phyloP scores from a whole-genome alignment of 2,797 vertebrate species.

The Hoplostethus atlanticus region DNA sequence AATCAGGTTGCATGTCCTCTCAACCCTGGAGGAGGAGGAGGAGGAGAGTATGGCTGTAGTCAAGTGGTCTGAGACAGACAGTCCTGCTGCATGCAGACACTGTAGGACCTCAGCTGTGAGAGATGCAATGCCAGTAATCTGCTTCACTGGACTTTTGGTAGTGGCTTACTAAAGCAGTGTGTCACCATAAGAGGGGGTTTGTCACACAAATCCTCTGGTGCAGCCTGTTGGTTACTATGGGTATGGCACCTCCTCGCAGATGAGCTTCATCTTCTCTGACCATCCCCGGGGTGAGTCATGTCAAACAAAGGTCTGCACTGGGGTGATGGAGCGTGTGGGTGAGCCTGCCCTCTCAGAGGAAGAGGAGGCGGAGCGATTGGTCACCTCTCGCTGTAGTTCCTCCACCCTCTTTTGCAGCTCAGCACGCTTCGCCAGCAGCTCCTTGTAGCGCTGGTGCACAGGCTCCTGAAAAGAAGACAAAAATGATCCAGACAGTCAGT shows the following conservation, averaged over 20 bases:
- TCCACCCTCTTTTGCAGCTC: conserved; percentile 97
- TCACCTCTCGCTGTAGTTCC: conserved; percentile 93
- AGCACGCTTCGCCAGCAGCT: conserved; percentile 92
- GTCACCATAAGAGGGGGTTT: conserved; percentile 31
- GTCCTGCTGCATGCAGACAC: conserved; percentile 36
- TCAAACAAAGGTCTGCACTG: conserved; percentile 95
- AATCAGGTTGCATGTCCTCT: conserved; percentile 44
- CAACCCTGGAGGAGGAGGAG: conserved; percentile 18
- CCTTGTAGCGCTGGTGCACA: conserved; percentile 94
- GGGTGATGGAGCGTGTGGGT: conserved; percentile 90
- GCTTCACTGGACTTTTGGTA: conserved; percentile 37
- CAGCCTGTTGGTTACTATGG: conserved; percentile 15
- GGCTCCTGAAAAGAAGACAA: conserved; percentile 86
- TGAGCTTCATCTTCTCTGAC: conserved; percentile 21
- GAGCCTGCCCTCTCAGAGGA: conserved; percentile 91
- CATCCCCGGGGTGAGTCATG: background rate
- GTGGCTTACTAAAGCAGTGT: conserved; percentile 30
- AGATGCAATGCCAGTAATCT: conserved; percentile 30
- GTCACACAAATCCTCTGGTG: conserved; percentile 16
- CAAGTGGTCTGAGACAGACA: conserved; percentile 34
- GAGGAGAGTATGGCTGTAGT: conserved; percentile 64
- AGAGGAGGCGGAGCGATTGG: conserved; percentile 88
- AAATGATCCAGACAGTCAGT: background rate
- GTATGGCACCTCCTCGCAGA: conserved; percentile 32
- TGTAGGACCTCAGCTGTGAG: conserved; percentile 25